Percentiles rank a stretch among this genome's conserved stretches.
Conservation (phyloP, 2,797 vertebrate species). For the Dendrocincla fuliginosa region DNA sequence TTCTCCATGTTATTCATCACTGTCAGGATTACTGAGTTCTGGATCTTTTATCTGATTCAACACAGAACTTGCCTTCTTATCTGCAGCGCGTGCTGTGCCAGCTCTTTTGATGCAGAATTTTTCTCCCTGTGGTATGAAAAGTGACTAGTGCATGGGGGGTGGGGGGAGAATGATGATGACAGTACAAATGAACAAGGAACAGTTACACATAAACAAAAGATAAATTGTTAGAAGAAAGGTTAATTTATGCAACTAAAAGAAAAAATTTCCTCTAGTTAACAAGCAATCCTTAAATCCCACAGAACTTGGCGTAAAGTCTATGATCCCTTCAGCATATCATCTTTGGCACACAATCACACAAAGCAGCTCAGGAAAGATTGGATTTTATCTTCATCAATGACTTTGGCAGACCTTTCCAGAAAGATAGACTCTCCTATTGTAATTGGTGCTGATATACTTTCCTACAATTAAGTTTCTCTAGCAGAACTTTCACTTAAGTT, state of each 20-base stretch:
- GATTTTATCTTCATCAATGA: conserved; percentile 28
- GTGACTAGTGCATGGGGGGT: background rate
- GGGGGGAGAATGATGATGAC: background rate
- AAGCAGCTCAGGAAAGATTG: background rate
- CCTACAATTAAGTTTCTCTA: background rate
- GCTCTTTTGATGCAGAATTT: background rate
- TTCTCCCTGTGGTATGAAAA: background rate
- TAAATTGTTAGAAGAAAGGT: conserved; percentile 53
- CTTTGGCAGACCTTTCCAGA: background rate
- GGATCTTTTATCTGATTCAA: background rate
- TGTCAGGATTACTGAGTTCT: background rate
- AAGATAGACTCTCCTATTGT: background rate
- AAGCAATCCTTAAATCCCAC: conserved; percentile 1
- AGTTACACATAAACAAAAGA: conserved; percentile 48
- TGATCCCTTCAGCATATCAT: background rate
- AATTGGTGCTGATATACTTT: background rate
- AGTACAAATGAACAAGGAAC: conserved; percentile 33
- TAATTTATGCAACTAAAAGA: conserved; percentile 44
- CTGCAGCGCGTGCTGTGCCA: background rate
- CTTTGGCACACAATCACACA: conserved; percentile 5
- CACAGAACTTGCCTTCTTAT: background rate
- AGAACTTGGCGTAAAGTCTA: background rate
- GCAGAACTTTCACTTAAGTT: background rate
- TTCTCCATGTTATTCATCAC: background rate
- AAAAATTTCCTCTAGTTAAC: conserved; percentile 13